Percentiles rank a stretch among this genome's conserved stretches.
Evolutionary conservation across 2,888 invertebrate genomes (phyloP).

Genomic region (Pollenia labialis): DNA sequence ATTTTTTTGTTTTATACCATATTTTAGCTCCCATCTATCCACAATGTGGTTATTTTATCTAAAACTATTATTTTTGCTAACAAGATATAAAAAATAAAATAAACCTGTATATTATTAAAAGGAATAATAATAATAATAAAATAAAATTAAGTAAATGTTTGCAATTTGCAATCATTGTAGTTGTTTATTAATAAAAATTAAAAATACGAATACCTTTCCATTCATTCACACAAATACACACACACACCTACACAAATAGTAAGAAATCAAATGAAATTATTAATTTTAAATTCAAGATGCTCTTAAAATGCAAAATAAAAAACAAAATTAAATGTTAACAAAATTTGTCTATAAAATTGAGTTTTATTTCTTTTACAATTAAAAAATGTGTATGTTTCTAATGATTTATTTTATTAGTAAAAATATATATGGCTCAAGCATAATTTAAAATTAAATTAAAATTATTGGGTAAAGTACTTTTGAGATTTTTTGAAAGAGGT

Average conservation of each 20-base stretch:
- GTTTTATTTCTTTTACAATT: slow-evolving; percentile 11
- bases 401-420: too few relatives aligned
- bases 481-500: too few relatives aligned
- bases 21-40: slow-evolving; percentile 11
- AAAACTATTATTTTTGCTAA: slow-evolving; percentile 18
- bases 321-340: slow-evolving; percentile 67
- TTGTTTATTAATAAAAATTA: slow-evolving; percentile 64
- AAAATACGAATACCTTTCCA: slow-evolving; percentile 12
- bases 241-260: slow-evolving; percentile 36
- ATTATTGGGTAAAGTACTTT: too few relatives aligned
- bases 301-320: slow-evolving; percentile 66
- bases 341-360: slow-evolving; percentile 7
- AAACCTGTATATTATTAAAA: slow-evolving; percentile 52
- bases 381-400: background rate
- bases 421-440: too few relatives aligned
- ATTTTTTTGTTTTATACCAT: slow-evolving; percentile 40
- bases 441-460: too few relatives aligned
- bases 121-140: slow-evolving; percentile 21
- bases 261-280: slow-evolving; percentile 60
- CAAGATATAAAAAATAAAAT: slow-evolving; percentile 20
- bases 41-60: background rate
- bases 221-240: slow-evolving; percentile 26
- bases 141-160: slow-evolving; percentile 40
- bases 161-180: slow-evolving; percentile 57
- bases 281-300: slow-evolving; percentile 70